These are phyloP conservation scores for Tanytarsus gracilentus DNA, from an alignment of 2,888 invertebrate genomes.

Conservation along the genomic window DNA sequence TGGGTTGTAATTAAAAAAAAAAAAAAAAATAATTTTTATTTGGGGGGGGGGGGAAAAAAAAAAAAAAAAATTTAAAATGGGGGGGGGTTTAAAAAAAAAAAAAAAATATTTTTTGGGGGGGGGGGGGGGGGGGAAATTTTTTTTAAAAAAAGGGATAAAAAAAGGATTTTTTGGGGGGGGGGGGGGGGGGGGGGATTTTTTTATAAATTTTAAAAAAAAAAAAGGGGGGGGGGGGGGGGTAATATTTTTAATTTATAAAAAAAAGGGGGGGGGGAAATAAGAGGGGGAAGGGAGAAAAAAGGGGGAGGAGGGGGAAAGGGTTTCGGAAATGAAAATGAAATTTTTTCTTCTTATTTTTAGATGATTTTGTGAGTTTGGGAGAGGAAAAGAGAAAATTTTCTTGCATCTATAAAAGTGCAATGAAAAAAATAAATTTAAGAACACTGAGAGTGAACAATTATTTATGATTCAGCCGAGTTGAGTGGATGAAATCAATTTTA, in stretches of 20 bases:
- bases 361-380: not conserved
- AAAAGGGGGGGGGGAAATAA: not conserved
- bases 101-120: too few species aligned
- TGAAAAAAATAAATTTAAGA: not conserved
- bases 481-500: not conserved
- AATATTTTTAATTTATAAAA: not conserved
- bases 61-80: too few species aligned
- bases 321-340: not conserved
- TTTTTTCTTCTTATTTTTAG: not conserved
- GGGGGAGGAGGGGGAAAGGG: not conserved
- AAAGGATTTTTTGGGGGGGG: too few species aligned
- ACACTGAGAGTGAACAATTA: not conserved
- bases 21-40: too few species aligned
- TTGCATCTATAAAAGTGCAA: not conserved
- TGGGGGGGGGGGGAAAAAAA: too few species aligned
- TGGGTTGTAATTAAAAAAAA: too few species aligned
- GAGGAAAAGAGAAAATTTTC: not conserved
- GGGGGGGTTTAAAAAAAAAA: too few species aligned
- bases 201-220: too few species aligned
- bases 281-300: not conserved
- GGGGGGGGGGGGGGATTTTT: too few species aligned
- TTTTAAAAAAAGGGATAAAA: too few species aligned
- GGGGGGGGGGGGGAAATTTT: too few species aligned
- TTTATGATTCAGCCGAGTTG: not conserved
- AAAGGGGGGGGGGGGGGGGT: not conserved